Percentiles rank a stretch among this genome's conserved stretches.
Evolutionary conservation across 2,888 invertebrate species (phyloP).

Genomic region (Colostygia pectinataria): DNA sequence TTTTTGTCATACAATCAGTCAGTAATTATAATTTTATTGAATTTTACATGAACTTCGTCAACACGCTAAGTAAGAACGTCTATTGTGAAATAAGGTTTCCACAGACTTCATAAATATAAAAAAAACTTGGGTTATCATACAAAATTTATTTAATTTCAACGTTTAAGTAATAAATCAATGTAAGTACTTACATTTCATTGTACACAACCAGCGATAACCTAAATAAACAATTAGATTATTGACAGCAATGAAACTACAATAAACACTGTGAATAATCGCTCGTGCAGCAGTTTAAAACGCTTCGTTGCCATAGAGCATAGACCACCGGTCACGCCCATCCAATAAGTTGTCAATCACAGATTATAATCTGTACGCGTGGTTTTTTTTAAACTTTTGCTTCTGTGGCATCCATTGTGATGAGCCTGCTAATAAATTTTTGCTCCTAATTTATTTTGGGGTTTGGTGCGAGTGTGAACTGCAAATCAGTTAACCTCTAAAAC

Average conservation of each 20-base stretch:
- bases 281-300: conserved; percentile 14
- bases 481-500: too few species aligned
- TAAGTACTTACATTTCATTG: too few species aligned
- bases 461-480: conserved; percentile 13
- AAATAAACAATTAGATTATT: conserved; percentile 12
- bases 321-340: conserved; percentile 50
- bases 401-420: conserved; percentile 33
- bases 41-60: too few species aligned
- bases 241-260: conserved; percentile 14
- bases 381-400: conserved; percentile 47
- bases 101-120: too few species aligned
- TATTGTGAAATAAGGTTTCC: too few species aligned
- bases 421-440: conserved; percentile 46
- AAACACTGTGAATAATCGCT: too few species aligned
- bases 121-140: too few species aligned
- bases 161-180: too few species aligned
- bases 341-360: conserved; percentile 49
- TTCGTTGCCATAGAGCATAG: conserved; percentile 30
- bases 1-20: too few species aligned
- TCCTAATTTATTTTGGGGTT: conserved; percentile 42
- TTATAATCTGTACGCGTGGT: conserved; percentile 46
- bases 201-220: neutral
- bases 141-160: too few species aligned
- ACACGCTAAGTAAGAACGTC: too few species aligned
- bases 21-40: too few species aligned